Conservation (phyloP, 2,113 vertebrate species). For the Orientallactaga bullata region DNA sequence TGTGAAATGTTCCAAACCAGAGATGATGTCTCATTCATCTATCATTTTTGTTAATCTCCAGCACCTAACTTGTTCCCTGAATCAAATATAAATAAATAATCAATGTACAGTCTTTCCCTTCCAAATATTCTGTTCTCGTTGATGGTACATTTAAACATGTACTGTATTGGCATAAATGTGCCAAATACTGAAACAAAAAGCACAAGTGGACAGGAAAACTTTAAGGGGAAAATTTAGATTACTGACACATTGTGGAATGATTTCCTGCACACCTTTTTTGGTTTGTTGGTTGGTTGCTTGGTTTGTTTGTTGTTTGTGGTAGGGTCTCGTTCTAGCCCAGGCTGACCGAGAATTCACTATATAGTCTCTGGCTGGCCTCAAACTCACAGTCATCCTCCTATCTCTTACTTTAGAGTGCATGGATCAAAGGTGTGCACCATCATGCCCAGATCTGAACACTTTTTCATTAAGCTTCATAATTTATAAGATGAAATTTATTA, state of each 20-base stretch:
- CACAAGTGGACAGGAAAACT: neutral
- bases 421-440: too few relatives aligned
- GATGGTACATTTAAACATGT: neutral
- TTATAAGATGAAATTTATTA: conserved; percentile 23
- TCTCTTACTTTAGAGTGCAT: too few relatives aligned
- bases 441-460: neutral
- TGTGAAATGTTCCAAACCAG: conserved; percentile 16
- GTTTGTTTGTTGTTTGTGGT: too few relatives aligned
- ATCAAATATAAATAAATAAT: conserved; percentile 28
- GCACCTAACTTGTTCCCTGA: neutral
- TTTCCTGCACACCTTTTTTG: neutral
- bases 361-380: too few relatives aligned
- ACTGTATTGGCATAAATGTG: neutral
- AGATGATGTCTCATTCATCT: neutral
- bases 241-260: conserved; percentile 19
- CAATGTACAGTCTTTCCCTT: neutral
- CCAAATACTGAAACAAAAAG: neutral
- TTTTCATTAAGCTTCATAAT: conserved; percentile 49
- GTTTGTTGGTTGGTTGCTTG: too few relatives aligned
- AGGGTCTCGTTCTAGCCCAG: too few relatives aligned
- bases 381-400: too few relatives aligned
- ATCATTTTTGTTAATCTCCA: neutral
- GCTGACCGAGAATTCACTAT: too few relatives aligned
- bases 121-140: neutral
- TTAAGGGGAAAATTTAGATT: neutral